Percentiles rank a stretch among this genome's conserved stretches.
These are phyloP conservation scores for Bubalus kerabau DNA, from an alignment of 2,113 vertebrate genomes.

Conservation along the genomic window DNA sequence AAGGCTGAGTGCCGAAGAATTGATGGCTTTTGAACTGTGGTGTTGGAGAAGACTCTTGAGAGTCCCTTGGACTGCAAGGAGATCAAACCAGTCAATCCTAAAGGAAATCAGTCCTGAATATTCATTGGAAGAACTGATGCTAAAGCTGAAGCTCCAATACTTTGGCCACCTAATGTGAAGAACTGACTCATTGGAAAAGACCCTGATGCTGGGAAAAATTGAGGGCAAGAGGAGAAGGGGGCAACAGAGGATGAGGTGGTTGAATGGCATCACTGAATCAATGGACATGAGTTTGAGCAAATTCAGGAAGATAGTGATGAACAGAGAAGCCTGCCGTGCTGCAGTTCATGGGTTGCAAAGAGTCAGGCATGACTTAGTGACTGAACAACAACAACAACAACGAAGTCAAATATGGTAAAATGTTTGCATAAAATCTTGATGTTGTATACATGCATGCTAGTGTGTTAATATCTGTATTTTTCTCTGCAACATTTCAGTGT, in stretches of 20 bases:
- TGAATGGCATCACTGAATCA: background rate
- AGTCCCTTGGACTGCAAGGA: background rate
- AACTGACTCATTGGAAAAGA: background rate
- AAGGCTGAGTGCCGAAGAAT: accelerated
- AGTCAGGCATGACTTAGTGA: background rate
- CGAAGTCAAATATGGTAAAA: background rate
- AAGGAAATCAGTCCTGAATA: background rate
- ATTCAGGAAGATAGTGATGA: background rate
- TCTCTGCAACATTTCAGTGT: background rate
- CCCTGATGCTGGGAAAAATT: background rate
- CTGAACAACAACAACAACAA: background rate
- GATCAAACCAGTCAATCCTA: background rate
- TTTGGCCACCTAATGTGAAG: background rate
- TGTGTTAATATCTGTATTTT: background rate
- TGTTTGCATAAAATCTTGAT: background rate
- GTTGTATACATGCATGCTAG: background rate
- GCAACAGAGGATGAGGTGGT: background rate
- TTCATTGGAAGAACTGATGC: background rate
- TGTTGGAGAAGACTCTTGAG: background rate
- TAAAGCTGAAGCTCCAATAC: background rate
- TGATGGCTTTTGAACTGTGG: background rate
- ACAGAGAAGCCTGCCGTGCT: background rate
- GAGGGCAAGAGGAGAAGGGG: background rate
- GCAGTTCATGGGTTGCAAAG: background rate
- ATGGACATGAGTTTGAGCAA: background rate